A percentile compares a stretch with the other conserved stretches of the same genome.
Conservation (phyloP, 2,113 vertebrate species). For the Dasyurus viverrinus region DNA sequence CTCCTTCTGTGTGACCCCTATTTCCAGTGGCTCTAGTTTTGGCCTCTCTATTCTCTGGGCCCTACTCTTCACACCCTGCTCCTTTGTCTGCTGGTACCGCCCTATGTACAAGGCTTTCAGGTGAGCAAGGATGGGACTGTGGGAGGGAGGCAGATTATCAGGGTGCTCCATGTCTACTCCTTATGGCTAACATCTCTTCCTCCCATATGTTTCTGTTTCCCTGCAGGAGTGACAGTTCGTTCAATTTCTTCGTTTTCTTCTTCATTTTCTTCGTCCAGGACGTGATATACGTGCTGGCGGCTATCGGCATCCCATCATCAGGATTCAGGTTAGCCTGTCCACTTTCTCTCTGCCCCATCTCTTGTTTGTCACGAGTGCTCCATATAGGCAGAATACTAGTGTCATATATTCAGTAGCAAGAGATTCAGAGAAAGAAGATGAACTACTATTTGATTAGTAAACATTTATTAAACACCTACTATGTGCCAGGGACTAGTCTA, state of each 20-base stretch:
- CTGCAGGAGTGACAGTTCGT: constrained; percentile 96
- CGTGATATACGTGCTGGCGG: constrained; percentile 90
- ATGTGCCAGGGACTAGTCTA: background rate
- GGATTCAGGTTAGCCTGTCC: constrained; percentile 91
- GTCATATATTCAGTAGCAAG: background rate
- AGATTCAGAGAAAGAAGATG: background rate
- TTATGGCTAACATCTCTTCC: constrained; percentile 25
- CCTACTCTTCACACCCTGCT: constrained; percentile 95
- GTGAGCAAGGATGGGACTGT: constrained; percentile 74
- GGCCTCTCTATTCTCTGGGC: constrained; percentile 96
- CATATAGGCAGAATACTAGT: background rate
- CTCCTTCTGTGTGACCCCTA: constrained; percentile 88
- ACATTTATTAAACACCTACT: background rate
- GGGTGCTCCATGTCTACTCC: background rate
- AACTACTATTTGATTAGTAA: background rate
- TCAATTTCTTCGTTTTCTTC: constrained; percentile 99
- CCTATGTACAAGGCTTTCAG: constrained; percentile 98
- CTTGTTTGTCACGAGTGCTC: background rate
- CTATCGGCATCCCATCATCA: constrained; percentile 95
- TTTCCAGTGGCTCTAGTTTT: constrained; percentile 84
- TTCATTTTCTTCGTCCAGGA: constrained; percentile 97
- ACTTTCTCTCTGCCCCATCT: background rate
- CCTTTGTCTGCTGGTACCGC: constrained; percentile 97
- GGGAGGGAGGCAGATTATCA: background rate
- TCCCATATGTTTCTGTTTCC: background rate